Conservation (phyloP, 2,888 invertebrate genomes). For the Eumacrocentrus americanus region DNA sequence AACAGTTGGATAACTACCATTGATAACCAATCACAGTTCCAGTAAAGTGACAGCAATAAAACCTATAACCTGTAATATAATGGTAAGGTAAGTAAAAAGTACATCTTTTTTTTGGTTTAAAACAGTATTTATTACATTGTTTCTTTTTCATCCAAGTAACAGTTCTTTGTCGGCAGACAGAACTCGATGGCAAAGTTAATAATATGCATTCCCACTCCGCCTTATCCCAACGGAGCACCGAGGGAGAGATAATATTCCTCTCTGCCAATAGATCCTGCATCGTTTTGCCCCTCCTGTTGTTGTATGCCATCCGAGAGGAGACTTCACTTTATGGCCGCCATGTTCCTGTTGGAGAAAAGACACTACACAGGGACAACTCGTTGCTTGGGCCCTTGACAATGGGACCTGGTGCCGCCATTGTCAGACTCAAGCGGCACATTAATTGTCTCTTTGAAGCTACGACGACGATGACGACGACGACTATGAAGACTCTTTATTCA, state of each 20-base stretch:
- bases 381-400: constrained; percentile 8
- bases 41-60: too few species aligned
- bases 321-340: not conserved
- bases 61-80: too few species aligned
- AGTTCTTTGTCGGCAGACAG: not conserved
- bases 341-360: not conserved
- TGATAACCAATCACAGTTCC: too few species aligned
- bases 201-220: constrained; percentile 4
- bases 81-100: too few species aligned
- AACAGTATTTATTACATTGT: not conserved
- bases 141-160: not conserved
- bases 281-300: too few species aligned
- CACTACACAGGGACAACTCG: not conserved
- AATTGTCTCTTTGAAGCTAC: constrained; percentile 58
- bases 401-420: constrained; percentile 5
- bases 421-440: constrained; percentile 48
- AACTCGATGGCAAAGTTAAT: not conserved
- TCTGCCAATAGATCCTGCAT: too few species aligned
- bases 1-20: too few species aligned
- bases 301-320: too few species aligned
- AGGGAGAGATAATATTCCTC: too few species aligned
- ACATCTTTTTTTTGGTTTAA: not conserved
- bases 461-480: constrained; percentile 47
- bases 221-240: too few species aligned
- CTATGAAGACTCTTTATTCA: too few species aligned